Evolutionary conservation across 2,797 vertebrate genomes (phyloP), one percentile per base, ranked within the genome.

Genomic region (Cirrhinus mrigala): DNA sequence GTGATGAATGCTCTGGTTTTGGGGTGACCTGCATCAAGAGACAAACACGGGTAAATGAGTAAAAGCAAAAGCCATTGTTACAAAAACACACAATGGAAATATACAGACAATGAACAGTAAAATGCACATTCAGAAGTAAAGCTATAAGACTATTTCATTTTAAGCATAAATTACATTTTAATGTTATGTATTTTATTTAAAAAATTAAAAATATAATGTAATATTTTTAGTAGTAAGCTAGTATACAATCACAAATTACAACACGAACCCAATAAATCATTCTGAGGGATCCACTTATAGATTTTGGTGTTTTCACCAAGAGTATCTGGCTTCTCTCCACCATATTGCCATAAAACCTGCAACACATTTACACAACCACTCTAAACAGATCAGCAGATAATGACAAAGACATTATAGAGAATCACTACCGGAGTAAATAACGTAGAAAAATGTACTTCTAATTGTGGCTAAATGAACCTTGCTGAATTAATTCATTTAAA

Each of bases 261-360:
- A 56, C 33, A 60, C 78, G 92, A 89, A 97, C 97, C 98, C 40
- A 98, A 94, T n/a, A 98, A 93, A 85, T 98, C 97, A 82, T 98
- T 98, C 92, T 99, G 97, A 52, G 97, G 97, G 82, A 99, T 96
- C 97, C 98, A 98, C 27, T 96, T 88, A 83, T 94, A 98, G 83
- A 96, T 56, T 85, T 88, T 94, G 12, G 97, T 98, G 90, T 98
- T 98, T 58, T 94, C 83, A 83, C 95, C 96, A 68, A 98, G 90
- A 4, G 93, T 93, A n/a, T 89, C 87, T 90, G 97, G 97, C 83
- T 90, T 95, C 89, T 95, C 93, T 15, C 97, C 97, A 46, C 89
- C 91, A 88, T 96, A 97, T 89, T 94, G 85, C 97, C 97, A 98
- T 44, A 98, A 87, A 54, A 99, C 96, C 97, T 98, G 66, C 29